phyloP scores from a whole-genome alignment of 2,113 vertebrate species.

The Anoplopoma fimbria region DNA sequence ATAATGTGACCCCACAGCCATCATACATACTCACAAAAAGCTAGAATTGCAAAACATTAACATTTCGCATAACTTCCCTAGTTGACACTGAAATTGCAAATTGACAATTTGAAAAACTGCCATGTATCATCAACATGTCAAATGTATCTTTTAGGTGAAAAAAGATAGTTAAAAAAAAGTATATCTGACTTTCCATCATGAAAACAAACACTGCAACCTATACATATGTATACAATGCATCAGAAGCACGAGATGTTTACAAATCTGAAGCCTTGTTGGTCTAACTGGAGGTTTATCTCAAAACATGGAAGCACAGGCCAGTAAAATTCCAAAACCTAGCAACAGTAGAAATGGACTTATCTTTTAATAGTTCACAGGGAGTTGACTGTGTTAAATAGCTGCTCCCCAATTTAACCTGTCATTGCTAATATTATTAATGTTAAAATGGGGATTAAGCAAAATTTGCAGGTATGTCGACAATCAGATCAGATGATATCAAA shows the following conservation, averaged over 20 bases:
- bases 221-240: not conserved
- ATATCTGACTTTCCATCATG: not conserved
- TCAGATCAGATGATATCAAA: too few relatives aligned
- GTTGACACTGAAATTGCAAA: not conserved
- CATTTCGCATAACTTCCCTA: not conserved
- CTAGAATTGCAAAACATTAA: constrained; percentile 4
- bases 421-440: too few relatives aligned
- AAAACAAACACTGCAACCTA: too few relatives aligned
- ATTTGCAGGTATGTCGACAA: too few relatives aligned
- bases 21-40: constrained; percentile 13
- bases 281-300: not conserved
- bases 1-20: constrained; percentile 27
- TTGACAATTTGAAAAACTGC: not conserved
- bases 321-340: not conserved
- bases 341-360: not conserved
- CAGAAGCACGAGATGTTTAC: not conserved
- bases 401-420: not conserved
- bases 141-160: not conserved
- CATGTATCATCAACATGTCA: too few relatives aligned
- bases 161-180: not conserved
- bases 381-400: not conserved
- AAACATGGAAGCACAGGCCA: not conserved
- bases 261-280: not conserved
- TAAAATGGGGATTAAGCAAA: too few relatives aligned
- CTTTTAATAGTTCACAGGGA: not conserved